phyloP scores from a whole-genome alignment of 2,888 invertebrate species.

The Heliconius aoede region DNA sequence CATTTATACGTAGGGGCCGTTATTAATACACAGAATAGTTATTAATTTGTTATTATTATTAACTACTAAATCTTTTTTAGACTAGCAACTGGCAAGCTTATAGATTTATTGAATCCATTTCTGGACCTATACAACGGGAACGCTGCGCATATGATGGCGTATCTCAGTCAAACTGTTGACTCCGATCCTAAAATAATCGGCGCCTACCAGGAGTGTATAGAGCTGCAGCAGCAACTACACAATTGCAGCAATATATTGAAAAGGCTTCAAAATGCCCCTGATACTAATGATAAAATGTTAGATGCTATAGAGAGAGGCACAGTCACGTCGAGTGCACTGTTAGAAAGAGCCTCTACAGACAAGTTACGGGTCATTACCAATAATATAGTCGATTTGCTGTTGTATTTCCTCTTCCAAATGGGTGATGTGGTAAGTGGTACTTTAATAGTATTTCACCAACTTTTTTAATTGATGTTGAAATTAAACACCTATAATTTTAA shows the following conservation, averaged over 20 bases:
- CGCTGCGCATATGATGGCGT: constrained; percentile 92
- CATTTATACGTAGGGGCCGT: too few species aligned
- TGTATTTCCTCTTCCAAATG: constrained; percentile 86
- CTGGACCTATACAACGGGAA: constrained; percentile 91
- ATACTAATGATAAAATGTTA: constrained; percentile 64
- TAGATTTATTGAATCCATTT: constrained; percentile 90
- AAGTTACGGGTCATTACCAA: constrained; percentile 93
- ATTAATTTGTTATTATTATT: background rate
- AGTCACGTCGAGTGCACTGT: constrained; percentile 69
- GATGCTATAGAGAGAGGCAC: constrained; percentile 65
- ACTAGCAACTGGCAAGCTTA: constrained; percentile 92
- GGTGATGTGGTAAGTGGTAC: constrained; percentile 67
- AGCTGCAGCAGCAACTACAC: constrained; percentile 94
- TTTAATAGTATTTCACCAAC: too few species aligned
- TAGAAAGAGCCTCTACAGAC: constrained; percentile 89
- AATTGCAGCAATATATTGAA: constrained; percentile 90
- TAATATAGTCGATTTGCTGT: constrained; percentile 90
- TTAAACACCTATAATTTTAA: background rate
- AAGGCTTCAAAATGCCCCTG: constrained; percentile 86
- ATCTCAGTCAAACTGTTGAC: constrained; percentile 87
- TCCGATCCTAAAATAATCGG: constrained; percentile 81
- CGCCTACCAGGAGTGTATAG: constrained; percentile 90
- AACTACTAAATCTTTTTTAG: constrained; percentile 78
- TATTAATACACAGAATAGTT: too few species aligned
- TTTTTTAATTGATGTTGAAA: too few species aligned